Percentiles rank a stretch among this genome's conserved stretches.
phyloP scores from a whole-genome alignment of 2,797 vertebrate species.

The Kryptolebias ocellatus region DNA sequence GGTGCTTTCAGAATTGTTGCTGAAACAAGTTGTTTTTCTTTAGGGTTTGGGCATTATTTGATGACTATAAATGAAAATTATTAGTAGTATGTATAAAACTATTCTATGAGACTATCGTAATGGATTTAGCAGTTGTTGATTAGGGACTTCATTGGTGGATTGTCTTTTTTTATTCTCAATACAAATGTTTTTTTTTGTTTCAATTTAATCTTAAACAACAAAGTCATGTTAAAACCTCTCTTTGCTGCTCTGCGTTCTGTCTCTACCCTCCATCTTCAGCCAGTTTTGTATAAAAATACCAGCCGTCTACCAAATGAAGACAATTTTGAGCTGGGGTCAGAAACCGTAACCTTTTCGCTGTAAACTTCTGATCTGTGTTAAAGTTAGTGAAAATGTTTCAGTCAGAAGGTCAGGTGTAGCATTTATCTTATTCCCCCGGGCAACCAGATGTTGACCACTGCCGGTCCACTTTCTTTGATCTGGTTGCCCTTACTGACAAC shows the following conservation, averaged over 20 bases:
- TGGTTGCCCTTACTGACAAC: conserved; percentile 1
- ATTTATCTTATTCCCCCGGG: conserved; percentile 23
- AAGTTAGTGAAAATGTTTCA: conserved; percentile 13
- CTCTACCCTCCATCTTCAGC: conserved; percentile 6
- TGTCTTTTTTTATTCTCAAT: too few species aligned
- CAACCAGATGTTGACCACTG: conserved; percentile 36
- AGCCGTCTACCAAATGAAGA: conserved; percentile 17
- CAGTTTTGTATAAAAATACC: conserved; percentile 9
- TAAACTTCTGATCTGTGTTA: conserved; percentile 14
- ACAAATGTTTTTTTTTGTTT: too few species aligned
- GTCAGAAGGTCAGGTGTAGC: conserved; percentile 26
- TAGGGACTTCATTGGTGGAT: too few species aligned
- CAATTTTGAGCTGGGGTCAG: conserved; percentile 3
- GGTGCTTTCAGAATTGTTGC: too few species aligned
- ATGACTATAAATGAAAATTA: too few species aligned
- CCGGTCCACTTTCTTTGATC: conserved; percentile 10
- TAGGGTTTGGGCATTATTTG: too few species aligned
- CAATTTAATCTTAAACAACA: too few species aligned
- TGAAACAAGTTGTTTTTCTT: too few species aligned
- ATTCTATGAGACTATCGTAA: too few species aligned
- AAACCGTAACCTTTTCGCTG: neutral
- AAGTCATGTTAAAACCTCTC: neutral
- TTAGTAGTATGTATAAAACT: too few species aligned
- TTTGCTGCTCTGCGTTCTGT: neutral
- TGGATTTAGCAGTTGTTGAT: too few species aligned